Base-by-base conservation (phyloP, 2,888 invertebrate genomes). In the Cataglyphis cursor region DNA sequence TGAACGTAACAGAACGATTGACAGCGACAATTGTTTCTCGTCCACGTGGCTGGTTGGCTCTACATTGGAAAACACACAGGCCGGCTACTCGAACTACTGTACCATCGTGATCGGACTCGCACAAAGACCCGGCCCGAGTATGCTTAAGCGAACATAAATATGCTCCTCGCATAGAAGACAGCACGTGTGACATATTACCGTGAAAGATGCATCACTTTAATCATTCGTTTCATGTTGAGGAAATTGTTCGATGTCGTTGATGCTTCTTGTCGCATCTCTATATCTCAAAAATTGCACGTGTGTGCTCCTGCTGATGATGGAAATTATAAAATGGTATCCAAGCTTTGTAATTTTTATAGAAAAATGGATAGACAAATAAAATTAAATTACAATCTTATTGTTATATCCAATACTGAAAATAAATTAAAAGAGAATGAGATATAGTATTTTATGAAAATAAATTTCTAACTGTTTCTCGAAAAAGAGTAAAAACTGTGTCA, bases 41-140 rank as follows among this genome's bases (percentile, higher is more conserved):
- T 84, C 87, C 85, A 76, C 86, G 84, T 83, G 84, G 83, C 54
- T 72, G 83, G 24, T 28, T 28, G 24, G 68, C 35, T 64, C 57
- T 24, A 59, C 59, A 90, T 90, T 83, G 91, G 90, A 86, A 92
- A 92, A 89, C 83, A 82, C 61, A 54, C 68, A 48, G 66, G 73
- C 80, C 62, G 78, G 86, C 85, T 87, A 87, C 83, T 76, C 82
- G 86, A 80, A 87, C 81, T 81, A 87, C 81, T 81, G 81, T 85
- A 76, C 81, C 31, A 70, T 51, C 61, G 21, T 62, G 61, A 64
- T 64, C 83, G 75, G n/a, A 74, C 61, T 64, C 72, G 82, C 62
- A 88, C 88, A 88, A 88, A 88, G 85, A 78, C 85, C 8, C 51
- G 72, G 10, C 28, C 78, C 65, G 38, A 59, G 66, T 68, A 65